Evolutionary conservation across 2,113 vertebrate genomes (phyloP).

Genomic region (Alaudala cheleensis): DNA sequence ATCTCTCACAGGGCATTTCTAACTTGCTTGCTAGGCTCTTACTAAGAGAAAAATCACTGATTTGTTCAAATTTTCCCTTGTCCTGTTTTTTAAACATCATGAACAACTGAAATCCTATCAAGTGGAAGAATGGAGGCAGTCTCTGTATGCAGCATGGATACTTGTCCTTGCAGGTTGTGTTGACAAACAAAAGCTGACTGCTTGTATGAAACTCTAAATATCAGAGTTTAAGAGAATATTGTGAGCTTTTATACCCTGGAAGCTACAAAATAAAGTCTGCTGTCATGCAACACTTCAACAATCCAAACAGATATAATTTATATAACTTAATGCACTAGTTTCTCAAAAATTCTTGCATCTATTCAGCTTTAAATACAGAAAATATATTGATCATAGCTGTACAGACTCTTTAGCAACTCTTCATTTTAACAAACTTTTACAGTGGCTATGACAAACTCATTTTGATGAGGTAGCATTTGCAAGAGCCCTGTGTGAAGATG

Average conservation of each 20-base stretch:
- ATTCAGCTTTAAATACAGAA: not conserved
- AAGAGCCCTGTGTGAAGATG: not conserved
- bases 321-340: not conserved
- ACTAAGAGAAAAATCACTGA: not conserved
- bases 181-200: not conserved
- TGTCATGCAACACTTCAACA: not conserved
- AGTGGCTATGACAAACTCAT: not conserved
- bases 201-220: not conserved
- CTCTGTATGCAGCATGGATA: not conserved
- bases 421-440: not conserved
- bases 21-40: not conserved
- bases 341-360: not conserved
- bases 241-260: not conserved
- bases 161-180: not conserved
- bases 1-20: not conserved
- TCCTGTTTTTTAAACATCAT: not conserved
- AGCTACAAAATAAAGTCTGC: not conserved
- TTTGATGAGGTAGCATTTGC: slow-evolving; percentile 46
- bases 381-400: not conserved
- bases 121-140: not conserved
- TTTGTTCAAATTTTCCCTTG: not conserved
- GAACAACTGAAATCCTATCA: not conserved
- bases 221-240: slow-evolving; percentile 7
- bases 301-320: not conserved
- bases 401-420: not conserved